Base-by-base conservation (phyloP, 2,113 vertebrate genomes). In the Xenus cinereus region DNA sequence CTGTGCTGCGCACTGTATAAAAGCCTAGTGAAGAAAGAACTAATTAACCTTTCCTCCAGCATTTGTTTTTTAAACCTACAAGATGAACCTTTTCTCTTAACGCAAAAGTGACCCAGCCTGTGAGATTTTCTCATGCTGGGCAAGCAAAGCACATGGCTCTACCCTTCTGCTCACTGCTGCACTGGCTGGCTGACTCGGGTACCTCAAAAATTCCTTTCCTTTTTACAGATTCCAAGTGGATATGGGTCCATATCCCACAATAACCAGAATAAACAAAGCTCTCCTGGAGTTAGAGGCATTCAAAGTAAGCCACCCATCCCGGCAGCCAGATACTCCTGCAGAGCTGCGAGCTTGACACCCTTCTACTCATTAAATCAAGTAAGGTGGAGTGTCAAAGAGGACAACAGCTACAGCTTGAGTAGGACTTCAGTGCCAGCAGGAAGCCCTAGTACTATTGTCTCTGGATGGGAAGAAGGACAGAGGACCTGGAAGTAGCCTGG, bases 281-380 rank as follows among this genome's bases (percentile, higher is more conserved):
- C 98, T 99, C 69, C 56, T 98, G 74, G 97, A 99, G 79, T 80
- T 99, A 57, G 99, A 99, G 43, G 99, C 99, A 37, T 99, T 99
- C 97, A 98, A 98, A 95, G 97, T 95, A 78, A 99, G 98, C 94
- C 99, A 99, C 93, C 99, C 99, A 20, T 98, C 97, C 35, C 90
- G 80, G 62, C 99, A 99, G 97, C 99, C 99, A 13, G 99, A 99
- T 89, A 99, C 99, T 18, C 99, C 99, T 19, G 92, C 97, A 10
- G 99, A 99, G 69, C 82, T 99, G 81, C 93, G 46, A 89, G 91
- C 97, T 41, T 99, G 98, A 98, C 62, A 71, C 66, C 66, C 35
- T 53, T 18, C 48, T 57, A 8, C 41, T 73, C 8, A 10, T 14
- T 56, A 64, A 63, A 53, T 64, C 63, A 62, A 68, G 11, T 54